phyloP scores from a whole-genome alignment of 2,113 vertebrate genomes.

The Silurus glanis region DNA sequence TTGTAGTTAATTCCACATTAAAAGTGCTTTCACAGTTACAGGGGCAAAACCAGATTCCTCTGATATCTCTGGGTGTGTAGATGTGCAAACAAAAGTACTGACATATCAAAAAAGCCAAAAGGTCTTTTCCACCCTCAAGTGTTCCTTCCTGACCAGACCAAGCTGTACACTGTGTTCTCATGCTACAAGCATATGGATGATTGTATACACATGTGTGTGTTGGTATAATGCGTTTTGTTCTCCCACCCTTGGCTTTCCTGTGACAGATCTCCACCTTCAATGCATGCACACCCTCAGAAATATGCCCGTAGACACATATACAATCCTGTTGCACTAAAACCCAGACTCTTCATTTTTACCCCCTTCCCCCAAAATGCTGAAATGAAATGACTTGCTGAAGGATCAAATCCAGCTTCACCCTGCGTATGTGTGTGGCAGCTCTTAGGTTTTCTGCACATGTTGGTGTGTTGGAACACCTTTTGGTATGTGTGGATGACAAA shows the following conservation, averaged over 20 bases:
- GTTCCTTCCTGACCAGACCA: conserved; percentile 26
- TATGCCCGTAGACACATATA: neutral
- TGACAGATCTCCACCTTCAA: conserved; percentile 37
- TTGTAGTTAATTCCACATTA: neutral
- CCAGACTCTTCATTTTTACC: neutral
- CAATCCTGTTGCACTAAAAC: neutral
- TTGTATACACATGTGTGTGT: conserved; percentile 34
- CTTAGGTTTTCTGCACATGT: neutral
- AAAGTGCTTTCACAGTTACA: conserved; percentile 10
- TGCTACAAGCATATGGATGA: conserved; percentile 21
- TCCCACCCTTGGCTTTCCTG: conserved; percentile 38
- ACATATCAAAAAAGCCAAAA: conserved; percentile 32
- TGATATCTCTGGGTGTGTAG: conserved; percentile 12
- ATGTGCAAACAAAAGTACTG: conserved; percentile 11
- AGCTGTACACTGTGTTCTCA: conserved; percentile 22
- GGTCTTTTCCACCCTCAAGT: conserved; percentile 14
- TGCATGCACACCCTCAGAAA: neutral
- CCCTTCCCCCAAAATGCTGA: conserved; percentile 5
- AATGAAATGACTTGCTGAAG: conserved; percentile 7
- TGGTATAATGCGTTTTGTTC: conserved; percentile 25
- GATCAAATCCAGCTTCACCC: conserved; percentile 7
- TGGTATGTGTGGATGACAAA: neutral
- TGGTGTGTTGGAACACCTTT: neutral
- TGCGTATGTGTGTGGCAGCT: neutral
- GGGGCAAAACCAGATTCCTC: neutral